phyloP scores from a whole-genome alignment of 2,888 invertebrate genomes.

The Dendrolimus pini region DNA sequence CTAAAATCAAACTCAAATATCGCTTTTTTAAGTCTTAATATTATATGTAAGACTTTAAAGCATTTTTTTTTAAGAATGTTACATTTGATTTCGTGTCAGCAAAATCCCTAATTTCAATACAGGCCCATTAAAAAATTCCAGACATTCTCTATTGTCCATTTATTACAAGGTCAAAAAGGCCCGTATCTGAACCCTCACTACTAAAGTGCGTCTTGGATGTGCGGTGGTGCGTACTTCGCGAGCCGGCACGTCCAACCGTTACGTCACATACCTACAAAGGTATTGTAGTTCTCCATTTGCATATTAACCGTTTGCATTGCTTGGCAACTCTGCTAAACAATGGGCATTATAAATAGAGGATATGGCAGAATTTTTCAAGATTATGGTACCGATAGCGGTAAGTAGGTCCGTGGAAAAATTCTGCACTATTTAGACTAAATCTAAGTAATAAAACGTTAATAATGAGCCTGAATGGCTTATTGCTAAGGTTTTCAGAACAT shows the following conservation, averaged over 20 bases:
- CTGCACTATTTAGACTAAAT: too few relatives aligned
- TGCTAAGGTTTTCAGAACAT: too few relatives aligned
- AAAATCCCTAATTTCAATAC: too few relatives aligned
- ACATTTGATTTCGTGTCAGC: too few relatives aligned
- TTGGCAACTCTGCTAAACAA: neutral
- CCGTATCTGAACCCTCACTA: neutral
- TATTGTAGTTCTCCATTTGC: constrained; percentile 21
- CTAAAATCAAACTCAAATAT: too few relatives aligned
- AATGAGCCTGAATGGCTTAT: too few relatives aligned
- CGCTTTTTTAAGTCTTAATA: too few relatives aligned
- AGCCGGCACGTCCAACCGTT: neutral
- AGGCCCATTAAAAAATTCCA: neutral
- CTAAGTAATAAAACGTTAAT: too few relatives aligned
- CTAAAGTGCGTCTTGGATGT: neutral
- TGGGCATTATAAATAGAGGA: neutral
- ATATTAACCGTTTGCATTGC: constrained; percentile 29
- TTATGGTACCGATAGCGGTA: neutral
- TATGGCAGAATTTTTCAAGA: neutral
- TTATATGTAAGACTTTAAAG: too few relatives aligned
- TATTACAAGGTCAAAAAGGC: constrained; percentile 5
- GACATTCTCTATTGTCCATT: neutral
- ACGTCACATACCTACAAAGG: neutral
- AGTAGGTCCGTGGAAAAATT: too few relatives aligned
- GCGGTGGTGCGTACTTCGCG: neutral
- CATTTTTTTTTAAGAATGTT: too few relatives aligned